Evolutionary conservation across 2,797 vertebrate genomes (phyloP), one percentile per base, ranked within the genome.

Genomic region (Channa striata): DNA sequence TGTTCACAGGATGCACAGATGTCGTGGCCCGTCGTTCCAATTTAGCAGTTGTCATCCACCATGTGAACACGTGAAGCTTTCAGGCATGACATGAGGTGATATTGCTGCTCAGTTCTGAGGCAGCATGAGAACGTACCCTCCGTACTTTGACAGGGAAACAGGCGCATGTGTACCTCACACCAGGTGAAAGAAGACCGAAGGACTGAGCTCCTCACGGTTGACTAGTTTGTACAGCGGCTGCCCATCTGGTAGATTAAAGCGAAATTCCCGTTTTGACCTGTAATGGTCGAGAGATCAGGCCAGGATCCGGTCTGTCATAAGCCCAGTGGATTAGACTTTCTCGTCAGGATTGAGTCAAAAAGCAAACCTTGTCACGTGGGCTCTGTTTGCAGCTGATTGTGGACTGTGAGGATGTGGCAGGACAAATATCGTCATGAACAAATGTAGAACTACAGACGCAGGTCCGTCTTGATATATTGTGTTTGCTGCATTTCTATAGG

Each of bases 251-350:
- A 78, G 34, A 59, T 72, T 47, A 68, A 74, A 69, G 36, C 65
- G 57, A 66, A 58, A 61, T 56, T 76, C 80, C 67, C 59, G 67
- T 58, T 64, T 74, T 70, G 78, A 43, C 68, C 33, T 33, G 63
- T 39, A 13, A 51, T 52, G 59, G 69, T 59, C 75, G 75, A 77
- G 19, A 42, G 72, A 47, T 60, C 30, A 30, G 0, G 21, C n/a
- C n/a, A n/a, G n/a, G 59, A 79, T 77, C 68, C 77, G 44, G 72
- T 72, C 70, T 69, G 73, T 80, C 75, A 63, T 63, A 62, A 76
- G 63, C 57, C 36, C 17, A 37, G 37, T 51, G 79, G 67, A 85
- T 82, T 63, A 73, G 62, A 66, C 62, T 60, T 47, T 10, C 50
- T 39, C 72, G 77, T 85, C 74, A 85, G 42, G n/a, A n/a, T n/a